phyloP scores from a whole-genome alignment of 2,113 vertebrate genomes.

The Vulpes lagopus region DNA sequence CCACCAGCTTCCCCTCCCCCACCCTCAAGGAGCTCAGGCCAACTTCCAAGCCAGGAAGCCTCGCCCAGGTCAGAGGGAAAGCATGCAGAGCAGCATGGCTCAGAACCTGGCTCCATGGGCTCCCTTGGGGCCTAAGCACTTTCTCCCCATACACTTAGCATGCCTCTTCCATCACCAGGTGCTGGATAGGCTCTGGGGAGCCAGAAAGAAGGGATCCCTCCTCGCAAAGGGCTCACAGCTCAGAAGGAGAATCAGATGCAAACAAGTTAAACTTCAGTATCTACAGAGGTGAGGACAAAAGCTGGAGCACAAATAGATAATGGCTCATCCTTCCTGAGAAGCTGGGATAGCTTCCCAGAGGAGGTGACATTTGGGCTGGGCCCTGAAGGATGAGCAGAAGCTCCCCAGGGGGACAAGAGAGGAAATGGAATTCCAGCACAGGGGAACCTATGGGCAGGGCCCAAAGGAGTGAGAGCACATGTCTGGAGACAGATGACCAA shows the following conservation, averaged over 20 bases:
- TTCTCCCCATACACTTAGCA: neutral
- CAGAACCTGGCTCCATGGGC: neutral
- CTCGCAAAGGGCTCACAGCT: neutral
- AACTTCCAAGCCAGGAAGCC: neutral
- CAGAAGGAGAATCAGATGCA: neutral
- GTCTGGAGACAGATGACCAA: neutral
- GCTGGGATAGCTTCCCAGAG: neutral
- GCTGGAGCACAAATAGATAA: neutral
- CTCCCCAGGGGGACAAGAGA: neutral
- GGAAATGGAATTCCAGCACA: neutral
- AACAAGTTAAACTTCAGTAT: neutral
- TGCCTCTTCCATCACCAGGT: neutral
- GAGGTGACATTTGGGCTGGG: neutral
- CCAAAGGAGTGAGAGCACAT: neutral
- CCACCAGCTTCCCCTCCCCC: neutral
- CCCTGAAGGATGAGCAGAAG: neutral
- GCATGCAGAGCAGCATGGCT: neutral
- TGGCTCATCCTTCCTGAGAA: neutral
- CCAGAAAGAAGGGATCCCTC: neutral
- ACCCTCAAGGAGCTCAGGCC: neutral
- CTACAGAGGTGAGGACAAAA: neutral
- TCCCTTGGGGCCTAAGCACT: neutral
- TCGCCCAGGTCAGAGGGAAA: neutral
- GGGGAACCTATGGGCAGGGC: neutral
- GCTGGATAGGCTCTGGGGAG: neutral